Evolutionary conservation across 2,888 invertebrate species (phyloP).

Genomic region (Venusia cambrica): DNA sequence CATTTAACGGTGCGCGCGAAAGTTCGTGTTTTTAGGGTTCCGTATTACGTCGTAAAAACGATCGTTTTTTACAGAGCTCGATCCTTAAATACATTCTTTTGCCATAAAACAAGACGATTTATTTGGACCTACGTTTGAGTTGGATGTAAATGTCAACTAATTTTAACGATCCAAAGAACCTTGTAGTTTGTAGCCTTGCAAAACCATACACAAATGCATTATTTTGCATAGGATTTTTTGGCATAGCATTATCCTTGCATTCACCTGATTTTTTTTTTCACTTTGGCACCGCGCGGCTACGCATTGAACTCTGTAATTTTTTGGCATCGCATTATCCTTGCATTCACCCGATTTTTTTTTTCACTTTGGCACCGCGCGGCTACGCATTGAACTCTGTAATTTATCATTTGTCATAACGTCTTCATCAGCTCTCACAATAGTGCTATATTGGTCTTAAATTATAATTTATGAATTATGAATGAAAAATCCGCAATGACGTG

Average conservation of each 20-base stretch:
- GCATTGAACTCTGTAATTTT: no score
- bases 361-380: no score
- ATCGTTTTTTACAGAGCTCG: slow-evolving; percentile 25
- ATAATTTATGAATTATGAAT: slow-evolving; percentile 22
- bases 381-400: slow-evolving; percentile 1
- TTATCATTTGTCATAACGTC: slow-evolving; percentile 22
- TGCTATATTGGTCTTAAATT: slow-evolving; percentile 14
- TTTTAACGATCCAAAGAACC: no score
- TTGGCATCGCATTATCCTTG: no score
- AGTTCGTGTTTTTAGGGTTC: slow-evolving; percentile 28
- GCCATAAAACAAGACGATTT: slow-evolving; percentile 21
- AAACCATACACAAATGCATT: no score
- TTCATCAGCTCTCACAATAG: slow-evolving; percentile 22
- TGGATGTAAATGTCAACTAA: slow-evolving; percentile 5
- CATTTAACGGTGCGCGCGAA: slow-evolving; percentile 32
- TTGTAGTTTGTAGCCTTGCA: no score
- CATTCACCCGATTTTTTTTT: no score
- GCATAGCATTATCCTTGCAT: no score
- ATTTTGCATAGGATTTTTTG: no score
- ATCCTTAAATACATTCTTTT: slow-evolving; percentile 30
- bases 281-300: no score
- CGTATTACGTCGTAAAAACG: slow-evolving; percentile 30
- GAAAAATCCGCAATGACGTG: slow-evolving; percentile 20
- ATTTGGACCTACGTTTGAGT: slow-evolving; percentile 22
- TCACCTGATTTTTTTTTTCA: no score